Evolutionary conservation across 2,888 invertebrate genomes (phyloP), one percentile per base, ranked within the genome.

Genomic region (Andricus quercusramuli): DNA sequence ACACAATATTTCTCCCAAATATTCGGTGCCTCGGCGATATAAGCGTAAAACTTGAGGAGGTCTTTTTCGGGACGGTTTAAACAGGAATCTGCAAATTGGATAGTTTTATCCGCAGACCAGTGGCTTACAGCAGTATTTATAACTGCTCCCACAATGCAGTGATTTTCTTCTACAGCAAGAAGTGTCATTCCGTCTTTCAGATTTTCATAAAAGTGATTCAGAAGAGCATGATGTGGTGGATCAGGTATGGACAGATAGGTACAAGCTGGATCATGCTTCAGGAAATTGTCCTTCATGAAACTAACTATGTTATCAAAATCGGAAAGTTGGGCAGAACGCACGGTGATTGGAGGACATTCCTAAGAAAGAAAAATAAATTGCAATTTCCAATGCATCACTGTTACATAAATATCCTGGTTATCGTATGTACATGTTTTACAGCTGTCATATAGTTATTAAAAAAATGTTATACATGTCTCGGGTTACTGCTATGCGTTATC

Each of bases 211-310:
- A 91, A 85, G 22, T 88, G 68, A 32, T 84, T 74, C 22, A 89
- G 66, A 78, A 91, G 79, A 2, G 64, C n/a, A 1, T 82, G 78
- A 20, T 80, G 81, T 8, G 88, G 85, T 6, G 85, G 68, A 6
- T 78, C 81, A 3, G 41, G 32, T 20, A 86, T 68, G n/a, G 87
- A 87, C 1, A 89, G 83, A 81, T 87, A 89, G 17, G 86, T 79
- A 11, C 91, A 78, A 15, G 83, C 68, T 4, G 91, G 90, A 25
- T 92, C 91, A 11, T 80, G 62, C 32, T 84, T 87, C 78, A 88
- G 89, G 78, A 87, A 92, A 22, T 85, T 83, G 0, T 86, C 82
- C 70, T 81, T 62, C 89, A 92, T 89, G 79, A 92, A 89, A 5
- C 85, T 82, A 80, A 89, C 80, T 13, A 91, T 82, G 44, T 83